Percentiles rank a stretch among this genome's conserved stretches.
These are phyloP conservation scores for Tragelaphus strepsiceros DNA, from an alignment of 2,113 vertebrate species.

Conservation along the genomic window DNA sequence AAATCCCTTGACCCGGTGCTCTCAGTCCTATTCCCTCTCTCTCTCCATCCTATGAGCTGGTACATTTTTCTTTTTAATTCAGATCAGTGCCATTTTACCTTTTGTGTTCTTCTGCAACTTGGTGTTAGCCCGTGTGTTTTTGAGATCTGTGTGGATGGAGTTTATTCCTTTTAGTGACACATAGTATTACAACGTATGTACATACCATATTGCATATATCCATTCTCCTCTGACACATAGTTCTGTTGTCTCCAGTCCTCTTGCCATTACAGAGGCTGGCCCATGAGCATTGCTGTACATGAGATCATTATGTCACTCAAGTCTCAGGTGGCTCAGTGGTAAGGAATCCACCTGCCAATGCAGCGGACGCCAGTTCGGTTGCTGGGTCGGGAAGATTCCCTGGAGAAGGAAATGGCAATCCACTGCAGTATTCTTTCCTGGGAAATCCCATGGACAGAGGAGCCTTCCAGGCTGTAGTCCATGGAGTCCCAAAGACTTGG, in stretches of 20 bases:
- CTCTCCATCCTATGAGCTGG: neutral
- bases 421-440: neutral
- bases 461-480: neutral
- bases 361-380: neutral
- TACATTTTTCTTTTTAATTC: neutral
- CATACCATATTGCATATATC: neutral
- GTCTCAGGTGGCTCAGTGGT: neutral
- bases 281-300: neutral
- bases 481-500: neutral
- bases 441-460: neutral
- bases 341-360: neutral
- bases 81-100: neutral
- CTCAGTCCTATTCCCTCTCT: neutral
- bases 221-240: neutral
- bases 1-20: neutral
- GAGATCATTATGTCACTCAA: neutral
- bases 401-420: neutral
- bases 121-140: neutral
- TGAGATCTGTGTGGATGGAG: neutral
- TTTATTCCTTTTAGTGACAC: neutral
- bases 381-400: neutral
- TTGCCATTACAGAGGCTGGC: neutral
- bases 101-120: neutral
- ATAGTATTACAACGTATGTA: neutral
- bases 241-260: neutral